Evolutionary conservation across 2,113 vertebrate genomes (phyloP).

Genomic region (Silurus asotus): DNA sequence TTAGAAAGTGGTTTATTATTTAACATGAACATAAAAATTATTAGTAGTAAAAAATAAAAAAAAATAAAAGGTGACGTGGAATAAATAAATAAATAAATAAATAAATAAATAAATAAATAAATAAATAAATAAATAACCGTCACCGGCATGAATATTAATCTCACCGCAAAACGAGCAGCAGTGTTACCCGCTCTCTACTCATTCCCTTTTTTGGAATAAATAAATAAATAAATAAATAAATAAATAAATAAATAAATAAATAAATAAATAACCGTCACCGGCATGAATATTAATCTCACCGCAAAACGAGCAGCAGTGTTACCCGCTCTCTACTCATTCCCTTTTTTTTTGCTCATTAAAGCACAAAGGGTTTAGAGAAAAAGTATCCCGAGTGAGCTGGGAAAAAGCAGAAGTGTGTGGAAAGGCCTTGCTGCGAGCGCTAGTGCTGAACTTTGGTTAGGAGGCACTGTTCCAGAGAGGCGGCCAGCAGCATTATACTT

Average conservation of each 20-base stretch:
- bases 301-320: conserved; percentile 25
- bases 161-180: conserved; percentile 17
- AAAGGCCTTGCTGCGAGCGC: conserved; percentile 62
- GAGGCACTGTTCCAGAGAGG: conserved; percentile 82
- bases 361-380: conserved; percentile 30
- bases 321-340: conserved; percentile 13
- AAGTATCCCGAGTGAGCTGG: conserved; percentile 48
- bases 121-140: background rate
- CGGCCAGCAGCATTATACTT: conserved; percentile 80
- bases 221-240: background rate
- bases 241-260: too few relatives aligned
- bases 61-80: background rate
- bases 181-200: conserved; percentile 13
- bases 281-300: conserved; percentile 9
- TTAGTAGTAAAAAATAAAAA: background rate
- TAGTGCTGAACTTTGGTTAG: conserved; percentile 84
- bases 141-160: conserved; percentile 5
- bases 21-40: background rate
- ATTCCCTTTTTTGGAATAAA: background rate
- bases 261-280: background rate
- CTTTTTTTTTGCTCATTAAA: conserved; percentile 34
- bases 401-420: conserved; percentile 46
- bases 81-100: too few relatives aligned
- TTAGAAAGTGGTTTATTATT: background rate
- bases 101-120: background rate